Conservation (phyloP, 1,140 invertebrate genomes). For the Drosophila tsacasi region DNA sequence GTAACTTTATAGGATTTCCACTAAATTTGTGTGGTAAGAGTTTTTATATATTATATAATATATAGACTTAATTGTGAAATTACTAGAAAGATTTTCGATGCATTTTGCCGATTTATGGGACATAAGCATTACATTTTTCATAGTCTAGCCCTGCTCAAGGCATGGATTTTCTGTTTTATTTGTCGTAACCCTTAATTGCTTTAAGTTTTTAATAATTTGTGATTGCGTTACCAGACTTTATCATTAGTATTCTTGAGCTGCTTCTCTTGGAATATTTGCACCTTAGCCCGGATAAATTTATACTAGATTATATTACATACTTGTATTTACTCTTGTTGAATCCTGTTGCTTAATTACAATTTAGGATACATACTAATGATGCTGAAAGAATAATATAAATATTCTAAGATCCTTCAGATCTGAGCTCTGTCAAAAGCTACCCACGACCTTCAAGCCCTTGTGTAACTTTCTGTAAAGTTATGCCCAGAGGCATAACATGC, state of each 20-base stretch:
- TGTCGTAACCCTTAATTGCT: too few relatives aligned
- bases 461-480: background rate
- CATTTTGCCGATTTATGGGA: background rate
- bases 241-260: too few relatives aligned
- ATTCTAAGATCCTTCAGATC: background rate
- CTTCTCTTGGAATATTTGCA: background rate
- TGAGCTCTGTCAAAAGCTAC: background rate
- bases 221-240: too few relatives aligned
- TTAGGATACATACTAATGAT: background rate
- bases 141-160: too few relatives aligned
- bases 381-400: background rate
- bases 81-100: background rate
- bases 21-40: too few relatives aligned
- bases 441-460: background rate
- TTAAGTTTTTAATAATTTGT: too few relatives aligned
- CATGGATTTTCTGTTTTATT: too few relatives aligned
- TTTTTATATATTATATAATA: too few relatives aligned
- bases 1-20: too few relatives aligned
- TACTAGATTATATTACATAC: background rate
- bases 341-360: background rate
- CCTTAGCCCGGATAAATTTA: background rate
- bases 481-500: slow-evolving; percentile 14
- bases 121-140: too few relatives aligned
- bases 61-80: background rate
- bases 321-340: background rate